A percentile compares a stretch with the other conserved stretches of the same genome.
Conservation (phyloP, 2,797 vertebrate species). For the Margarornis squamiger region DNA sequence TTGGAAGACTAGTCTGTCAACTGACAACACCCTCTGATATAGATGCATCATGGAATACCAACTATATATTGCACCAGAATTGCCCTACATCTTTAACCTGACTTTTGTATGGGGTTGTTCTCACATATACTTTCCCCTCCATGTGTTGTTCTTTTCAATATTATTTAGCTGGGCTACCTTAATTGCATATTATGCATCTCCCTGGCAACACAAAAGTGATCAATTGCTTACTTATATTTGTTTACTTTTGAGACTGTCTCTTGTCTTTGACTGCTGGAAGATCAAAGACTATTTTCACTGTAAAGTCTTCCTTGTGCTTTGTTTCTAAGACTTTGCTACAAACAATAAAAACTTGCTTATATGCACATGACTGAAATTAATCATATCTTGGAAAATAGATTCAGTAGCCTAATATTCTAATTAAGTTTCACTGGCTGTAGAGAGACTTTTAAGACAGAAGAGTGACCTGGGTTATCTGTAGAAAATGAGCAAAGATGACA, state of each 20-base stretch:
- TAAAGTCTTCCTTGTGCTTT: neutral
- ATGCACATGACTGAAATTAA: neutral
- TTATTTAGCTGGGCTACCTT: neutral
- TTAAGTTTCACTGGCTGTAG: neutral
- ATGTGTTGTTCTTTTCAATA: neutral
- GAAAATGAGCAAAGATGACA: neutral
- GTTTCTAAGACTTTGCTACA: neutral
- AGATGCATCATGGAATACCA: neutral
- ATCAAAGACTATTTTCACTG: neutral
- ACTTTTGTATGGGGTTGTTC: neutral
- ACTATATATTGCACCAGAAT: fast-evolving
- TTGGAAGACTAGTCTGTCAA: neutral
- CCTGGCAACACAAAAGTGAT: neutral
- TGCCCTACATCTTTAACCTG: neutral
- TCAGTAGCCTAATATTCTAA: neutral
- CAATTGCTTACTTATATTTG: neutral
- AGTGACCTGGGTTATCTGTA: neutral
- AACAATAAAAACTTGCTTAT: neutral
- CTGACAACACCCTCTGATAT: neutral
- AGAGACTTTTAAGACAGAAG: neutral
- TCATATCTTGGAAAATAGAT: neutral
- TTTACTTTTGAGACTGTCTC: neutral
- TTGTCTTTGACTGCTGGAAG: neutral
- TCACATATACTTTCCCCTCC: neutral
- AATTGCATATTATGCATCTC: neutral